Percentiles rank a stretch among this genome's conserved stretches.
Evolutionary conservation across 1,140 invertebrate genomes (phyloP).

Genomic region (Orussus abietinus): DNA sequence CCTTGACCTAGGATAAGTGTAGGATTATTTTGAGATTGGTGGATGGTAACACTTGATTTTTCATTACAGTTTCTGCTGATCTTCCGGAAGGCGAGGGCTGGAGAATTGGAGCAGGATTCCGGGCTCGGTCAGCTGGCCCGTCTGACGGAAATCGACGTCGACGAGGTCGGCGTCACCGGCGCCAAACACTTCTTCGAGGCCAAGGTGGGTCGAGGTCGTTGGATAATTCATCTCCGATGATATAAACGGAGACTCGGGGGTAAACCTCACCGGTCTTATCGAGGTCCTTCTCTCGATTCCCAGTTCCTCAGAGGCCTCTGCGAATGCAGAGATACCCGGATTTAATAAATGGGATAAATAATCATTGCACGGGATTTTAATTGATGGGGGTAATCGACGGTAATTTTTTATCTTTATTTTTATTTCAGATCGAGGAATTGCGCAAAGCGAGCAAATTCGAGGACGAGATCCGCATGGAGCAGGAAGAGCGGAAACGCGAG

Average conservation of each 20-base stretch:
- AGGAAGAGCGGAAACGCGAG: slow-evolving; percentile 75
- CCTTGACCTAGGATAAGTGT: too few relatives aligned
- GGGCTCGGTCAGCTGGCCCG: slow-evolving; percentile 78
- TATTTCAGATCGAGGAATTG: slow-evolving; percentile 73
- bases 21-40: too few relatives aligned
- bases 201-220: slow-evolving; percentile 60
- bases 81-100: slow-evolving; percentile 81
- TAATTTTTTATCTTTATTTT: slow-evolving; percentile 17
- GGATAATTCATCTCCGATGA: too few relatives aligned
- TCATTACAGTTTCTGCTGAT: slow-evolving; percentile 73
- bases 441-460: slow-evolving; percentile 79
- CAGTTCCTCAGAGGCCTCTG: too few relatives aligned
- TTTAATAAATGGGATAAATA: too few relatives aligned
- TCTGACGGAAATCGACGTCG: slow-evolving; percentile 83
- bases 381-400: too few relatives aligned
- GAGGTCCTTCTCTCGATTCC: too few relatives aligned
- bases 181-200: slow-evolving; percentile 91
- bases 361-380: too few relatives aligned
- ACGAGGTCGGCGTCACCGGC: slow-evolving; percentile 82
- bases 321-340: too few relatives aligned
- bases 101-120: slow-evolving; percentile 75
- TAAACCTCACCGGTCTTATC: too few relatives aligned
- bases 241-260: too few relatives aligned
- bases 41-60: too few relatives aligned
- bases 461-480: slow-evolving; percentile 80